Evolutionary conservation across 2,113 vertebrate species (phyloP).

Genomic region (Campylomormyrus numenius): DNA sequence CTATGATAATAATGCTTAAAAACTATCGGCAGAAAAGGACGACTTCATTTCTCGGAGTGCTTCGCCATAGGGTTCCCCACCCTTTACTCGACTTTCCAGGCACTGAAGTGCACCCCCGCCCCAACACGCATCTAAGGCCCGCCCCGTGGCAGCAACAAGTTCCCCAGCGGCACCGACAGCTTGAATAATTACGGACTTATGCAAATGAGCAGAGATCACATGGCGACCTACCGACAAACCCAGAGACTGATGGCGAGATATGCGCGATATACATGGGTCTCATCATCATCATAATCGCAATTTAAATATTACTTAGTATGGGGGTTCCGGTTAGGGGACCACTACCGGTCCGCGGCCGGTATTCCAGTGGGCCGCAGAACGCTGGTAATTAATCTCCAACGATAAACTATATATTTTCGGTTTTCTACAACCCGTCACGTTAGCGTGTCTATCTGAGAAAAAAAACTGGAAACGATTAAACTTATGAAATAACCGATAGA

Average conservation of each 20-base stretch:
- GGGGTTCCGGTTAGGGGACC: neutral
- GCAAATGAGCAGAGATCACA: conserved; percentile 11
- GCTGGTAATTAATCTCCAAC: neutral
- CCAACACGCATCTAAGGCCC: conserved; percentile 48
- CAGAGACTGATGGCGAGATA: neutral
- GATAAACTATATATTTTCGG: neutral
- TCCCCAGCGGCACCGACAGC: conserved; percentile 15
- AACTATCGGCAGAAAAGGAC: conserved; percentile 34
- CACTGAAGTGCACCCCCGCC: conserved; percentile 30
- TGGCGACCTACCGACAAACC: neutral
- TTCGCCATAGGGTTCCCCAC: conserved; percentile 43
- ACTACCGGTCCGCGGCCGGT: neutral
- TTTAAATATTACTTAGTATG: neutral
- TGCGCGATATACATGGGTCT: neutral
- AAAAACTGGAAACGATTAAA: neutral
- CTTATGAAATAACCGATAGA: neutral
- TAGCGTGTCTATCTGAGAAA: neutral
- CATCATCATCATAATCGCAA: neutral
- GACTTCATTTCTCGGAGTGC: conserved; percentile 46
- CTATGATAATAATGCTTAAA: conserved; percentile 7
- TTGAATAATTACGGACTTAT: conserved; percentile 22
- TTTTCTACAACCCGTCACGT: neutral
- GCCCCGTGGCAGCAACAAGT: conserved; percentile 58
- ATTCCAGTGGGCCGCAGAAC: neutral
- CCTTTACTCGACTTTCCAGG: conserved; percentile 41